These are phyloP conservation scores for Mastigias papua DNA, from an alignment of 30 jellyfish, hydroid and myxozoan species.

Conservation along the genomic window DNA sequence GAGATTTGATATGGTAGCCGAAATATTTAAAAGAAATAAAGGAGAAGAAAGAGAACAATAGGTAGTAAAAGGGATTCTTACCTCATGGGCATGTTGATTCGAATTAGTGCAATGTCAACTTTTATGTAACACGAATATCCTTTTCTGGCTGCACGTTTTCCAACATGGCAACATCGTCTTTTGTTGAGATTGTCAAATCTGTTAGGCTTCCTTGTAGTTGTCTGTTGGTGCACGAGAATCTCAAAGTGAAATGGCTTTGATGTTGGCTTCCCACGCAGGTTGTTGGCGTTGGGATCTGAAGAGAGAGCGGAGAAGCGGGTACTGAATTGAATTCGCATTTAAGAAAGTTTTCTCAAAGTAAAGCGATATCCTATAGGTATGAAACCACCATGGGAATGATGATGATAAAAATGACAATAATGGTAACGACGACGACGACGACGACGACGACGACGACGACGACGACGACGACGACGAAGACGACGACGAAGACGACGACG, in stretches of 20 bases:
- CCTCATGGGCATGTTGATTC: conserved; percentile 90
- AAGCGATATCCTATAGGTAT: too few relatives aligned
- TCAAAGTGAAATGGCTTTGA: conserved; percentile 23
- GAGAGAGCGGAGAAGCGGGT: background rate
- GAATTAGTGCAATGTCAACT: conserved; percentile 44
- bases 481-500: too few relatives aligned
- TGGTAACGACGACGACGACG: too few relatives aligned
- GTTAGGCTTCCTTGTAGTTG: conserved; percentile 17
- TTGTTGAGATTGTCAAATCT: background rate
- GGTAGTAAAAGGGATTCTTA: background rate
- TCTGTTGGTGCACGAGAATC: background rate
- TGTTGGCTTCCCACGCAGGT: background rate
- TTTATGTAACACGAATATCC: conserved; percentile 70
- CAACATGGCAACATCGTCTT: conserved; percentile 71
- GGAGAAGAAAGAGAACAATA: too few relatives aligned
- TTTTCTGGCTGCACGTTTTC: conserved; percentile 73
- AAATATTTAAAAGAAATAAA: too few relatives aligned
- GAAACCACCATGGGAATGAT: too few relatives aligned
- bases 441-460: too few relatives aligned
- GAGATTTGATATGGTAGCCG: too few relatives aligned
- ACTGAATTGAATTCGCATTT: too few relatives aligned
- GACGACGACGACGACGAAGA: too few relatives aligned
- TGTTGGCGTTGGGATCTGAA: background rate
- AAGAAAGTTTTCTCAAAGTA: too few relatives aligned
- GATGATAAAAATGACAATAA: too few relatives aligned